Evolutionary conservation across 2,113 vertebrate species (phyloP), one percentile per base, ranked within the genome.

Genomic region (Bettongia penicillata): DNA sequence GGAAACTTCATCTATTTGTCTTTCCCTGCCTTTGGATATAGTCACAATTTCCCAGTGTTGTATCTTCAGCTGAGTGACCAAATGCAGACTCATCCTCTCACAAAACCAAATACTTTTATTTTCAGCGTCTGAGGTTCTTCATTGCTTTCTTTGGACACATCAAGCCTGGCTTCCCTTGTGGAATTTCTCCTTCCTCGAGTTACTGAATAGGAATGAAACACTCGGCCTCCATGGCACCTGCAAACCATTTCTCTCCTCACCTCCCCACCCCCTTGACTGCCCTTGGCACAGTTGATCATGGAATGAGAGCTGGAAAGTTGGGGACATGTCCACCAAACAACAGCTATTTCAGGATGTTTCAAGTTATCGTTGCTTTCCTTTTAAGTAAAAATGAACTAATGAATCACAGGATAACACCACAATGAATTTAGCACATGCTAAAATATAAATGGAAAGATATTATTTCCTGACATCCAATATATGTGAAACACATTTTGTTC

Each of bases 81-180:
- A 57, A 9, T 55, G 43, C 90, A 53, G 26, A 51, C 94, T 95
- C 96, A 96, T 96, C 92, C 57, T 94, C 37, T 96, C 26, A 47
- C 16, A 95, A 84, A 92, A 91, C 53, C 93, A 93, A 93, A 92
- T 48, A 90, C 90, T 93, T 84, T 96, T 96, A 89, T 95, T 96
- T 96, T 91, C 92, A 91, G 77, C 51, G 11, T 90, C 91, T 89
- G 91, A 92, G 91, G 61, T 50, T 91, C 94, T 51, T 90, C 90
- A 68, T 93, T 90, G 92, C 95, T 98, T 95, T 95, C 97, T 97
- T 97, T 96, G 93, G 91, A 95, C 95, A 95, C 95, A 93, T 90
- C 61, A 91, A 51, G 47, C 16, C 43, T 96, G 94, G 97, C 91
- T 97, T 89, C 68, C 1, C 12, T 19, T 28, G 91, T 2, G 55